Conservation (phyloP, 2,888 invertebrate species). For the Luffia ferchaultella region DNA sequence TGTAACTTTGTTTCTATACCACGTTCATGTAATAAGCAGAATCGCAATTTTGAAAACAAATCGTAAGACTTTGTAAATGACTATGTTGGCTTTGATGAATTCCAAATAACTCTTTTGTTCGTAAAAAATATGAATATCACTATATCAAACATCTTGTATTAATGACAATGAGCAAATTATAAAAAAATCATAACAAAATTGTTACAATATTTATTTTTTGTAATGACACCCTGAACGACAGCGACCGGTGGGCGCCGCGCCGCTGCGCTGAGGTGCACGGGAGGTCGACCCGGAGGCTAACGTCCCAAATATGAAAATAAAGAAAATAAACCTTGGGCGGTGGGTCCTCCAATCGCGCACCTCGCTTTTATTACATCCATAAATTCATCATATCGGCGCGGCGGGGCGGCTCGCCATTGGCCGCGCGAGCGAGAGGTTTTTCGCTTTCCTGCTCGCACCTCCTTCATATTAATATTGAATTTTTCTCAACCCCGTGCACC, state of each 20-base stretch:
- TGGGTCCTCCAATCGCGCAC: conserved; percentile 72
- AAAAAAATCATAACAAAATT: too few relatives aligned
- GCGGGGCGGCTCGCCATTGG: conserved; percentile 63
- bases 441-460: conserved; percentile 68
- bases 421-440: conserved; percentile 57
- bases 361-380: conserved; percentile 82
- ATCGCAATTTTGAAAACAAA: too few relatives aligned
- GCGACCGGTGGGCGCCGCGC: neutral
- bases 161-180: too few relatives aligned
- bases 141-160: too few relatives aligned
- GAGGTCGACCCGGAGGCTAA: conserved; percentile 29
- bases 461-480: conserved; percentile 85
- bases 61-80: too few relatives aligned
- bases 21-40: too few relatives aligned
- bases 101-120: too few relatives aligned
- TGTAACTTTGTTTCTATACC: too few relatives aligned
- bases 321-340: conserved; percentile 63
- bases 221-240: too few relatives aligned
- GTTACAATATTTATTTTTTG: too few relatives aligned
- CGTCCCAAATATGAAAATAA: conserved; percentile 64
- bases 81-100: too few relatives aligned
- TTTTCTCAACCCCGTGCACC: conserved; percentile 70
- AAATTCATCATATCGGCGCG: conserved; percentile 79
- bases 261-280: neutral
- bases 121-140: too few relatives aligned